Evolutionary conservation across 2,888 invertebrate genomes (phyloP), one percentile per base, ranked within the genome.

Genomic region (Ennomos erosarius): DNA sequence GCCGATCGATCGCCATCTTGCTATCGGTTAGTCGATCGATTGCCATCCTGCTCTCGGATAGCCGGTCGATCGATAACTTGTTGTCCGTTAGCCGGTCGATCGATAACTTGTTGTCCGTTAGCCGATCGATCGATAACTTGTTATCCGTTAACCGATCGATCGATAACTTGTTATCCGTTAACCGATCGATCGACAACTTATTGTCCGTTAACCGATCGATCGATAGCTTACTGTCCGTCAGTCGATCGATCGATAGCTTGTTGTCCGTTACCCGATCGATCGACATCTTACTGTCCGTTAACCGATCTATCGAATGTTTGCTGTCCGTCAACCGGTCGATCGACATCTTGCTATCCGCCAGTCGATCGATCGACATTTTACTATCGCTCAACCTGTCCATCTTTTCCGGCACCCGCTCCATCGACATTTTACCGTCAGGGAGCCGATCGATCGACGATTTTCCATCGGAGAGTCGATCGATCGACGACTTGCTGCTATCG

Each of bases 61-160:
- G 51, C 38, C 73, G 61, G 9, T 72, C 71, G 37, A 65, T 65
- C 34, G 56, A 51, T 55, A 76, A 46, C 66, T 84, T 85, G 42
- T 79, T 81, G 34, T 78, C 79, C 1, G 81, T 65, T 52, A 85
- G 13, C 47, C 67, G 74, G 9, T 78, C 78, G 26, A 75, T 71
- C 34, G 71, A 59, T 44, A 74, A 45, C 47, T 79, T 79, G 47
- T 64, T 74, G 10, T 69, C 68, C 10, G 69, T 54, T 12, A 73
- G 52, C 53, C 75, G 67, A 13, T 74, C 74, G 34, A 63, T 58
- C 34, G 62, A 43, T 58, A 59, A 54, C 40, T 67, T 67, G 8
- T 26, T 52, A 13, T 64, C 68, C n/a, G 46, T 33, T 38, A 64
- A 38, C 35, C 50, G 40, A 10, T 50, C 53, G 9, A 53, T 45